These are phyloP conservation scores for Junonia oenone DNA, from an alignment of 2,888 invertebrate genomes.

Conservation along the genomic window DNA sequence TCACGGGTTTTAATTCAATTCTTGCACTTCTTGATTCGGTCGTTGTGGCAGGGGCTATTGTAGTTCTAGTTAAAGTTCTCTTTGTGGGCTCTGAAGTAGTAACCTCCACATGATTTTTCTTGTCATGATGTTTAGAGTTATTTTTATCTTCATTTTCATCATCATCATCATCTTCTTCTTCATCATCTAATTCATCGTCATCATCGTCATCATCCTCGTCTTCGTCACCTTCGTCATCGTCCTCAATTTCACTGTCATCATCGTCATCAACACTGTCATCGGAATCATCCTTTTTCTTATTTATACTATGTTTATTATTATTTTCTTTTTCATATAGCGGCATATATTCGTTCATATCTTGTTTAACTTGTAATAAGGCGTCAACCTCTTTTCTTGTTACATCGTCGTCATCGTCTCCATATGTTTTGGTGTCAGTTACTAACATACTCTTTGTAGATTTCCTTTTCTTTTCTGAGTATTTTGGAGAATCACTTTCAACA, in stretches of 20 bases:
- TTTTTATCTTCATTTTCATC: constrained; percentile 30
- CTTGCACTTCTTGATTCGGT: constrained; percentile 41
- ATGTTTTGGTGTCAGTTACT: constrained; percentile 66
- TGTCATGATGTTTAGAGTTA: constrained; percentile 6
- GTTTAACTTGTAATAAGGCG: constrained; percentile 57
- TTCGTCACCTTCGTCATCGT: constrained; percentile 34
- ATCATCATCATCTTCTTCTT: constrained; percentile 33
- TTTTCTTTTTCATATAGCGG: constrained; percentile 59
- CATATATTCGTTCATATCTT: constrained; percentile 59
- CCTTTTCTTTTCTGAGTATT: constrained; percentile 64
- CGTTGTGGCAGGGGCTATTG: constrained; percentile 49
- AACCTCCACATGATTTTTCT: constrained; percentile 22
- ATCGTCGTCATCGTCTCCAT: constrained; percentile 57
- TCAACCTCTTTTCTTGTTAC: constrained; percentile 60
- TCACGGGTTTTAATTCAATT: constrained; percentile 45
- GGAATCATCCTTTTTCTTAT: constrained; percentile 27
- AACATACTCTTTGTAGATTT: constrained; percentile 62
- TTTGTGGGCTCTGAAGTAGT: constrained; percentile 59
- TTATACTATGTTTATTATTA: constrained; percentile 28
- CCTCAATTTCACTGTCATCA: constrained; percentile 33
- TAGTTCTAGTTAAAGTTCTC: constrained; percentile 52
- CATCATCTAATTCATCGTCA: constrained; percentile 33
- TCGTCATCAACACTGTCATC: constrained; percentile 33
- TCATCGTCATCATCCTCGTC: constrained; percentile 36
- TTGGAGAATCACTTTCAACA: constrained; percentile 37